A percentile compares a stretch with the other conserved stretches of the same genome.
Conservation (phyloP, 2,797 vertebrate genomes). For the Notolabrus celidotus region DNA sequence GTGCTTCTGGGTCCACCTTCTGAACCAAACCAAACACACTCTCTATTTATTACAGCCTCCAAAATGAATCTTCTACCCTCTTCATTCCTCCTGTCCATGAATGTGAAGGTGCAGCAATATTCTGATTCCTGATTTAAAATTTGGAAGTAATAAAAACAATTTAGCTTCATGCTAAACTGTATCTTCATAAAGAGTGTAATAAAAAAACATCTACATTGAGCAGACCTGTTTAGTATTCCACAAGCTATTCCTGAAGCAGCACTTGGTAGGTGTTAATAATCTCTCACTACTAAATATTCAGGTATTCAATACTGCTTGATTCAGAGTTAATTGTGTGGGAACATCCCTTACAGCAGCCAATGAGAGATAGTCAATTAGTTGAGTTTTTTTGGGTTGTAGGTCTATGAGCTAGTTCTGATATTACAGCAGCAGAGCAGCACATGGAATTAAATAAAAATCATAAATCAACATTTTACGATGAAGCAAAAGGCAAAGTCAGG, state of each 20-base stretch:
- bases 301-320: slow-evolving; percentile 13
- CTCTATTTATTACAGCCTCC: no score
- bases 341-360: slow-evolving; percentile 43
- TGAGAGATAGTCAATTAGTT: slow-evolving; percentile 28
- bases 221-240: slow-evolving; percentile 16
- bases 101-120: background rate
- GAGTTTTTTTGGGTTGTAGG: slow-evolving; percentile 13
- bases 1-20: no score
- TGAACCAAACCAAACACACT: no score
- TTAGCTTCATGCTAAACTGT: slow-evolving; percentile 8
- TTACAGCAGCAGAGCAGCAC: background rate
- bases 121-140: background rate
- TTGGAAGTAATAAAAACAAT: no score
- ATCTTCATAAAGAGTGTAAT: slow-evolving; percentile 16
- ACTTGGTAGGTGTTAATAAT: slow-evolving; percentile 43
- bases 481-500: no score
- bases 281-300: slow-evolving; percentile 23
- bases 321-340: slow-evolving; percentile 49
- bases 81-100: background rate
- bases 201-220: background rate
- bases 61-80: no score
- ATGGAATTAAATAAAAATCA: background rate
- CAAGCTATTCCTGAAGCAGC: slow-evolving; percentile 17
- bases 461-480: no score
- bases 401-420: slow-evolving; percentile 15